Evolutionary conservation across 2,888 invertebrate genomes (phyloP), one percentile per base, ranked within the genome.

Genomic region (Graphium colonna): DNA sequence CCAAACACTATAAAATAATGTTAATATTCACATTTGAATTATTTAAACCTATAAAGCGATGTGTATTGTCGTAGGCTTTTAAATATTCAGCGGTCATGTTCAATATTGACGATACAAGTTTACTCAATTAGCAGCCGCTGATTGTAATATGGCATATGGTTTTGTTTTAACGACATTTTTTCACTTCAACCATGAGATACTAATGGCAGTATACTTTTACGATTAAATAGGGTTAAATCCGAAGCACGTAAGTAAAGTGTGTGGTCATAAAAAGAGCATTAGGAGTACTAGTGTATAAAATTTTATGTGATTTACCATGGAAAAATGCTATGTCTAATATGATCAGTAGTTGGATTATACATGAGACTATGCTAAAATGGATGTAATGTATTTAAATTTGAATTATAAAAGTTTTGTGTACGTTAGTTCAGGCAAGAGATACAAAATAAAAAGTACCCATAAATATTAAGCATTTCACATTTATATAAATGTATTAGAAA

Each of bases 191-290:
- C 21, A 21, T 21, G 21, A 21, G 21, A 3, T 9, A 31, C 18
- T 47, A 52, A 52, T 52, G 47, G 52, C 10, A 39, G 13, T 38
- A 52, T 38, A 42, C 42, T 52, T n/a, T 52, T 48, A 52, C 47
- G 42, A 52, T 52, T 47, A 36, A 52, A 52, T 47, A 42, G 47
- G 42, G 36, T 18, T 47, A 36, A 52, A 52, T 52, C 52, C 38
- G 36, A 52, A 52, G 52, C 52, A 38, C 52, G 42, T 52, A 47
- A 43, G 51, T 31, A 17, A 51, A 51, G 47, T 47, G 47, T 42
- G 33, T 42, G 42, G 38, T 41, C 39, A 52, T 52, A 52, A 52
- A 47, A 52, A 31, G 39, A 52, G 46, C 31, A 18, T 52, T 21
- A 52, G 17, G 18, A 9, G 33, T 41, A 18, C 41, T 46, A 21